Base-by-base conservation (phyloP, 2,888 invertebrate species). In the Amphipyra berbera region DNA sequence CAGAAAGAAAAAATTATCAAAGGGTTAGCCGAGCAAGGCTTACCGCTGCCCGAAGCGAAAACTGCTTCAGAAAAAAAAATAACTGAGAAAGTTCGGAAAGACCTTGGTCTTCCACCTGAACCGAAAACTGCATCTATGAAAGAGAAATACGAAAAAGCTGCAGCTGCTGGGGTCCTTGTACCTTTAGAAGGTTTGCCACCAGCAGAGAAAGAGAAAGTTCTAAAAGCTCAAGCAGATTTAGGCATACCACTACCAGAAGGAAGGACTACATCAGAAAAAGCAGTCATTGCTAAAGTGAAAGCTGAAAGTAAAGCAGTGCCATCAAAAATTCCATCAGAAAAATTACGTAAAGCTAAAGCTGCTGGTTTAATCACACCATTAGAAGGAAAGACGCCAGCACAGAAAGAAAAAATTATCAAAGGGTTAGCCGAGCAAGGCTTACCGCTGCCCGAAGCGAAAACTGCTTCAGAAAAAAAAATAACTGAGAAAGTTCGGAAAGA, bases 401-500 rank as follows among this genome's bases (percentile, higher is more conserved):
- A 80, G 35, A 81, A 82, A 70, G 83, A 82, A 54, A 76, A 62
- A 42, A 81, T 82, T 35, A 84, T 74, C 2, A 76, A 41, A 61
- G 73, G 73, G 1, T 45, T 74, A 40, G 45, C 62, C n/a, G 42
- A 55, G n/a, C 15, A 50, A 41, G 72, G 63, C 0, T 53, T 74
- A 37, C 73, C 73, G 5, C 60, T 74, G n/a, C 73, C 73, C 9
- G 73, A 75, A 47, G 49, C 61, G 5, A 44, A 68, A 50, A 76
- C 75, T 6, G 42, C 38, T 10, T 75, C 75, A 9, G 82, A 82
- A 45, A 80, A 78, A 46, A 77, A 82, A 37, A n/a, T 87, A 0
- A 68, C 83, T 0, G 70, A 76, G 0, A 84, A 82, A 69, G 73
- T 87, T 5, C 69, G 82, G 13, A 64, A 71, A 42, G 83, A 86